Percentiles rank a stretch among this genome's conserved stretches.
These are phyloP conservation scores for Charanyca ferruginea DNA, from an alignment of 2,888 invertebrate genomes.

Conservation along the genomic window DNA sequence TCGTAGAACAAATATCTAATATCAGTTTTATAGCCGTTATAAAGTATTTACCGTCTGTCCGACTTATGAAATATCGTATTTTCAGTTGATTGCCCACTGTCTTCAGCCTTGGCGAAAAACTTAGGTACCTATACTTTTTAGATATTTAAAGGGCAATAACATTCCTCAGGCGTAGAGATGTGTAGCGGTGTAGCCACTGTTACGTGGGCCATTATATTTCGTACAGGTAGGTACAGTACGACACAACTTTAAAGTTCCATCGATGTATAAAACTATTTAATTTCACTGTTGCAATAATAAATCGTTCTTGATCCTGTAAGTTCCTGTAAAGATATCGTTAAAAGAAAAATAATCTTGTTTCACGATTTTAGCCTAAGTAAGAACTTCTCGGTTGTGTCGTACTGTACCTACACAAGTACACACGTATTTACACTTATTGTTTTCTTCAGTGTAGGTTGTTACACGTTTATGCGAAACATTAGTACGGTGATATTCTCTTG, in stretches of 20 bases:
- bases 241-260: conserved; percentile 20
- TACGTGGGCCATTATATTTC: conserved; percentile 38
- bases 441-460: conserved; percentile 29
- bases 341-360: conserved; percentile 2
- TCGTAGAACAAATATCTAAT: conserved; percentile 50
- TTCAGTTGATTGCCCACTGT: conserved; percentile 54
- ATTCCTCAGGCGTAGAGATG: conserved; percentile 27
- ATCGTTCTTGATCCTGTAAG: background rate
- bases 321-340: background rate
- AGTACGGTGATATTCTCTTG: conserved; percentile 43
- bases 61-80: conserved; percentile 44
- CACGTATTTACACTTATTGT: conserved; percentile 53
- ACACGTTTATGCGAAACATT: conserved; percentile 42
- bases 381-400: conserved; percentile 35
- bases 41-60: conserved; percentile 66
- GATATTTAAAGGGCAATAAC: conserved; percentile 58
- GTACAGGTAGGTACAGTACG: conserved; percentile 6
- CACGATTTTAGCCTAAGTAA: conserved; percentile 14
- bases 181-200: conserved; percentile 21
- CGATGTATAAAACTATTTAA: too few relatives aligned
- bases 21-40: conserved; percentile 65
- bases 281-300: too few relatives aligned
- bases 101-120: conserved; percentile 50
- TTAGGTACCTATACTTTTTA: conserved; percentile 41
- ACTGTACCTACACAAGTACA: conserved; percentile 10